Conservation (phyloP, 2,888 invertebrate species). For the Acanthosepion pharaonis region DNA sequence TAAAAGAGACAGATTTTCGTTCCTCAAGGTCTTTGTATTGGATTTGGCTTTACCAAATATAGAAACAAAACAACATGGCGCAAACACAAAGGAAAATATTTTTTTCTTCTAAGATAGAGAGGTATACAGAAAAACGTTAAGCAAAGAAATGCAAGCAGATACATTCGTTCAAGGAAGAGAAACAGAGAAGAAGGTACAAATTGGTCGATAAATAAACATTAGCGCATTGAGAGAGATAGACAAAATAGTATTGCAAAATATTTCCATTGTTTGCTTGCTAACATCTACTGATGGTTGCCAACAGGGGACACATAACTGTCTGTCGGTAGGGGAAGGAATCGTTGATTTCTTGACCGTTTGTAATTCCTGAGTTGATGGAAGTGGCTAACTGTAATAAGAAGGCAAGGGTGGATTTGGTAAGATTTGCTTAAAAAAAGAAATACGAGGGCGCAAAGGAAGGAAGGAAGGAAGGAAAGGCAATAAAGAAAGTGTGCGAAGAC, state of each 20-base stretch:
- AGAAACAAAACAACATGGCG: background rate
- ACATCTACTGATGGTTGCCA: background rate
- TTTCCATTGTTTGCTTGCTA: conserved; percentile 6
- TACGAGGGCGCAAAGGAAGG: too few species aligned
- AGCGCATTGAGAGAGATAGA: background rate
- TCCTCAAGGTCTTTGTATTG: background rate
- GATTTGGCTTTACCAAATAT: background rate
- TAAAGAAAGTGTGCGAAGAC: too few species aligned
- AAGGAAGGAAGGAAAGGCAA: too few species aligned
- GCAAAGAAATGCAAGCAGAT: background rate
- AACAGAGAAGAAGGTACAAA: background rate
- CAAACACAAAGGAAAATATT: background rate
- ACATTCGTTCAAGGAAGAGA: background rate
- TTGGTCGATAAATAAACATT: background rate
- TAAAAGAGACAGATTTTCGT: background rate
- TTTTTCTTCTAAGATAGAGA: background rate
- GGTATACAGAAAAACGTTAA: too few species aligned
- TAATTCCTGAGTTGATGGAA: background rate
- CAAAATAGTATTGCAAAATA: background rate
- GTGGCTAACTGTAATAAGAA: background rate
- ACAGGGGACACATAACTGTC: background rate
- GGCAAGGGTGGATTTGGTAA: background rate
- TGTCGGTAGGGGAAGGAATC: background rate
- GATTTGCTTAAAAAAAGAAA: too few species aligned
- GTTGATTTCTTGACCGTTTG: conserved; percentile 4